These are phyloP conservation scores for Crocallis elinguaria DNA, from an alignment of 2,888 invertebrate species.

Conservation along the genomic window DNA sequence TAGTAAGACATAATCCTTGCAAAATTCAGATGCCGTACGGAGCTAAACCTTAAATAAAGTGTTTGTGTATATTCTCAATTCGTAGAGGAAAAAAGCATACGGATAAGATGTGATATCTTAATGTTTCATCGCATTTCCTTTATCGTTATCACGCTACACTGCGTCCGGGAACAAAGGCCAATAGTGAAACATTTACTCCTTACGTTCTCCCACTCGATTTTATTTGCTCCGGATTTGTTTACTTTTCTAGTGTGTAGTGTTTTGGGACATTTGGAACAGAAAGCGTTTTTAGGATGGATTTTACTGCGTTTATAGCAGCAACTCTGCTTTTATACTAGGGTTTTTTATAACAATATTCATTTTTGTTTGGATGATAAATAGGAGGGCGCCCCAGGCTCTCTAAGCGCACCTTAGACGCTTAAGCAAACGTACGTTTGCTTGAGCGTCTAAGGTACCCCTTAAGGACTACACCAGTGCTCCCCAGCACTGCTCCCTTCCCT, in stretches of 20 bases:
- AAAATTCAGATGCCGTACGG: no score
- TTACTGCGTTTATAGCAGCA: no score
- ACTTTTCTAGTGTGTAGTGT: background rate
- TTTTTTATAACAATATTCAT: no score
- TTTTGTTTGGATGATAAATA: no score
- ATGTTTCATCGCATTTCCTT: conserved; percentile 29
- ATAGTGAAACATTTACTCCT: conserved; percentile 12
- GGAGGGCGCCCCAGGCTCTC: no score
- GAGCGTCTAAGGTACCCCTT: no score
- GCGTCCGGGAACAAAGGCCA: conserved; percentile 20
- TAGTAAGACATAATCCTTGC: no score
- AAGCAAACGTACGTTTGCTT: no score
- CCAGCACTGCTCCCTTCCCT: no score
- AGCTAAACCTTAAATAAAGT: background rate
- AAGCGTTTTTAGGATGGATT: background rate
- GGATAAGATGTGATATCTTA: conserved; percentile 20
- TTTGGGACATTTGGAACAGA: background rate
- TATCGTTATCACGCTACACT: conserved; percentile 25
- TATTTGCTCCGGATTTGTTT: conserved; percentile 3
- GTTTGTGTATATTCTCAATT: conserved; percentile 1
- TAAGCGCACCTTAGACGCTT: no score
- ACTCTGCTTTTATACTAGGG: no score
- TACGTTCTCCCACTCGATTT: conserved; percentile 1
- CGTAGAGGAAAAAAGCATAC: conserved; percentile 12
- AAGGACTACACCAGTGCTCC: no score